Percentiles rank a stretch among this genome's conserved stretches.
phyloP scores from a whole-genome alignment of 2,113 vertebrate genomes.

The Urocolius indicus region DNA sequence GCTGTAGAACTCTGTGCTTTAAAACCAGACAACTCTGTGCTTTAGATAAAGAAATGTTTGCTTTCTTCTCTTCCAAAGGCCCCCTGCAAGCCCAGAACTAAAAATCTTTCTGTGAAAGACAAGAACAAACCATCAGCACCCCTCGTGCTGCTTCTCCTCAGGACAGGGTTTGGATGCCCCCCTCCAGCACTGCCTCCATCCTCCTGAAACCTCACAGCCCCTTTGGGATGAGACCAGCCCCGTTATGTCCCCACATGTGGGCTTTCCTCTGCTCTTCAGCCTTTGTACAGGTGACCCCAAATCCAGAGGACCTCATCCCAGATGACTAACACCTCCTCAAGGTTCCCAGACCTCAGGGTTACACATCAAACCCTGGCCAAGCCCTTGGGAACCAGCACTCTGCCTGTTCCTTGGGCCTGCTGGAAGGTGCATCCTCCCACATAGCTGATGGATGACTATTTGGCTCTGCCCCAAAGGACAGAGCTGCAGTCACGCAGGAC shows the following conservation, averaged over 20 bases:
- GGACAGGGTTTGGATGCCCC: fast-evolving
- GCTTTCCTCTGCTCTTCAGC: background rate
- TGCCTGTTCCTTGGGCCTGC: fast-evolving
- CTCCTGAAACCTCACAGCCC: background rate
- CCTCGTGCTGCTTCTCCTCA: background rate
- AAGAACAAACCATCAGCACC: background rate
- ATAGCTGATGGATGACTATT: fast-evolving
- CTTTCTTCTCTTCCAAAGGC: background rate
- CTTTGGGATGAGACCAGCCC: too few relatives aligned
- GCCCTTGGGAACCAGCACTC: background rate
- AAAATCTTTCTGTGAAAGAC: background rate
- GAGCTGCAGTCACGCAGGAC: background rate
- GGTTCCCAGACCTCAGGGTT: background rate
- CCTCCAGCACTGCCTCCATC: fast-evolving
- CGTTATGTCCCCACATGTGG: fast-evolving
- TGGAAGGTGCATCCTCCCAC: background rate
- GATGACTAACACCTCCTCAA: too few relatives aligned
- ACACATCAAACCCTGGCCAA: background rate
- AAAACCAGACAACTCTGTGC: background rate
- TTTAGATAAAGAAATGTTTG: background rate
- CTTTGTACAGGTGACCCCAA: background rate
- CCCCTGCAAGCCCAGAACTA: background rate
- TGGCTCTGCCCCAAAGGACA: background rate
- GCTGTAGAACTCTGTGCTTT: background rate
- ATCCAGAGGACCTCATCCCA: background rate